Evolutionary conservation across 2,113 vertebrate genomes (phyloP), one percentile per base, ranked within the genome.

Genomic region (Carollia perspicillata): DNA sequence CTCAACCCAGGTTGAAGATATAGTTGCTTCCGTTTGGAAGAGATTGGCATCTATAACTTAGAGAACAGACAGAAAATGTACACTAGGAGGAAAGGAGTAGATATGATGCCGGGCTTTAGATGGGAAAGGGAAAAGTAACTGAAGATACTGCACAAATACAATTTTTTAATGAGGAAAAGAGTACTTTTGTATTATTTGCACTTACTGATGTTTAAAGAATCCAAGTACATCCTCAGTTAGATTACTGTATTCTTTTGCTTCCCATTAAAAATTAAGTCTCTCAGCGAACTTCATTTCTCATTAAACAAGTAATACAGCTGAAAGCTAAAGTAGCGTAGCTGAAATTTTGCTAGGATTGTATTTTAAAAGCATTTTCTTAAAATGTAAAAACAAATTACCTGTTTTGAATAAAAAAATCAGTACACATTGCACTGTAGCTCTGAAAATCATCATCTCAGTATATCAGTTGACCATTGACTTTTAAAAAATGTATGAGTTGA

Each of bases 401-500:
- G 96, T 96, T 96, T 96, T 87, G 69, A 85, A 97, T 33, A 88
- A 96, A 89, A 97, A 95, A 97, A 96, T 42, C 69, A 97, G 58
- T 93, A 84, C 95, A 80, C 65, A 20, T 66, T 89, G 26, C 14
- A 80, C 16, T 81, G 28, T 35, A 49, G 23, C 53, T 93, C 83
- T 78, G 47, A 95, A 94, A 92, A 58, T 97, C 92, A 94, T 49
- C 30, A 93, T 97, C 94, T 97, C 74, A 90, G 30, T 86, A 6
- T 87, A 84, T 95, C 65, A 78, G 89, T 92, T 95, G 96, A 97
- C 75, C 53, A 96, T 53, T 95, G 92, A 37, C 95, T 97, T 98
- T 97, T 94, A 90, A 97, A 97, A 98, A 96, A 89, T 81, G 35
- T 92, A 90, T 95, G 89, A 89, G 87, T n/a, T 96, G 63, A 96